Percentiles rank a stretch among this genome's conserved stretches.
phyloP scores from a whole-genome alignment of 2,797 vertebrate genomes.

The Coregonus ussuriensis region DNA sequence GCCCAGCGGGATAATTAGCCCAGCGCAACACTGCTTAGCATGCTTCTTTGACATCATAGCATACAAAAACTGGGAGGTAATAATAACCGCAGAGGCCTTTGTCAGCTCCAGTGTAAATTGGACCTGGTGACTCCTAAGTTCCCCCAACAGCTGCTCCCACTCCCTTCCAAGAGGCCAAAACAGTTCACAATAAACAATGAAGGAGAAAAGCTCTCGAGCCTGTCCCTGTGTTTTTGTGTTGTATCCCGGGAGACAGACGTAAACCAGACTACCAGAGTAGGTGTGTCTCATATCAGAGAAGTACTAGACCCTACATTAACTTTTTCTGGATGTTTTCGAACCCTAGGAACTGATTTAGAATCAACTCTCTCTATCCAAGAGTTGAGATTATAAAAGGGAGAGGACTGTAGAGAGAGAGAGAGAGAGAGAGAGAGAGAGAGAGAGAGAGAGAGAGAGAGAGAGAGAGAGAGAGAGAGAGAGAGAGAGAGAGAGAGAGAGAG shows the following conservation, averaged over 20 bases:
- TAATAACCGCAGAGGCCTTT: neutral
- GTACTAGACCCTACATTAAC: neutral
- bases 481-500: no score
- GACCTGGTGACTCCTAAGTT: constrained; percentile 9
- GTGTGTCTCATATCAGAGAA: neutral
- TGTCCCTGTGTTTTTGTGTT: constrained; percentile 31
- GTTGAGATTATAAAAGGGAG: neutral
- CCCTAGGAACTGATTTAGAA: neutral
- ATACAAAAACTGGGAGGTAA: neutral
- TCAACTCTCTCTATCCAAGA: neutral
- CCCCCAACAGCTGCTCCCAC: constrained; percentile 31
- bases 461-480: no score
- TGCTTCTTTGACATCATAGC: neutral
- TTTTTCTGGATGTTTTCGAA: neutral
- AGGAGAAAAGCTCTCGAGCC: constrained; percentile 7
- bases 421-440: neutral
- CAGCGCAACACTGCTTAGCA: neutral
- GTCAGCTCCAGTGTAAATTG: neutral
- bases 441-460: neutral
- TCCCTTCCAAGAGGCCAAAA: constrained; percentile 22
- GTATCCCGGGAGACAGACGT: constrained; percentile 48
- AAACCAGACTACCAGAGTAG: constrained; percentile 15
- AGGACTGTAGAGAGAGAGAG: neutral
- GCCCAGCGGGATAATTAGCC: neutral
- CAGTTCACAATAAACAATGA: constrained; percentile 22